phyloP scores from a whole-genome alignment of 2,113 vertebrate species.

The Clarias magur region DNA sequence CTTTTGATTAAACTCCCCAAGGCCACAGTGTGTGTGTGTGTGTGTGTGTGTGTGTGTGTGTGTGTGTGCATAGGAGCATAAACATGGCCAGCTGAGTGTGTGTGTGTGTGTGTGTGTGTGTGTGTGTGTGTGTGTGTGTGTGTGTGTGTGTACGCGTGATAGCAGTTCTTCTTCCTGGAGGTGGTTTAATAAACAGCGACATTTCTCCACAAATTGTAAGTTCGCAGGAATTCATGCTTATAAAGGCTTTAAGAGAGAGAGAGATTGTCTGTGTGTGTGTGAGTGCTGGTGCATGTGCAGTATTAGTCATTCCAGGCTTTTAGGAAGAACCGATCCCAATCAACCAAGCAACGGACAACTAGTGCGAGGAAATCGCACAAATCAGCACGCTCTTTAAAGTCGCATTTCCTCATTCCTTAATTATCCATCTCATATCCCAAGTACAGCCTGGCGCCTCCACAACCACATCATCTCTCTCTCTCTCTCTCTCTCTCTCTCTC shows the following conservation, averaged over 20 bases:
- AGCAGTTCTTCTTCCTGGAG: not conserved
- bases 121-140: not conserved
- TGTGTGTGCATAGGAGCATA: not conserved
- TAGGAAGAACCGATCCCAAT: conserved; percentile 9
- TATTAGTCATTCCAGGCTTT: conserved; percentile 25
- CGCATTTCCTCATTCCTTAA: conserved; percentile 28
- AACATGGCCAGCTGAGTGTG: not conserved
- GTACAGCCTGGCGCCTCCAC: conserved; percentile 47
- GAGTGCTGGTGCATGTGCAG: conserved; percentile 23
- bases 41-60: not conserved
- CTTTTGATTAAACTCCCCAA: conserved; percentile 26
- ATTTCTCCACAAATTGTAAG: conserved; percentile 1
- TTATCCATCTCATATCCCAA: conserved; percentile 37
- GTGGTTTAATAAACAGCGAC: conserved; percentile 22
- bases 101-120: conserved; percentile 28
- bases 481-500: conserved; percentile 51
- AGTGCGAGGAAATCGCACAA: not conserved
- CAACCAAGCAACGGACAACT: conserved; percentile 13
- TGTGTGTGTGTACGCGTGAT: conserved; percentile 8
- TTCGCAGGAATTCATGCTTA: not conserved
- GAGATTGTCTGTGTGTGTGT: conserved; percentile 21
- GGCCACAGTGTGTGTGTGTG: not conserved
- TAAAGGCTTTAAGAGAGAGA: conserved; percentile 10
- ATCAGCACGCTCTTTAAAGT: not conserved
- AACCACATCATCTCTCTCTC: conserved; percentile 56